Conservation (phyloP, 2,888 invertebrate genomes). For the Drosophila rubida region DNA sequence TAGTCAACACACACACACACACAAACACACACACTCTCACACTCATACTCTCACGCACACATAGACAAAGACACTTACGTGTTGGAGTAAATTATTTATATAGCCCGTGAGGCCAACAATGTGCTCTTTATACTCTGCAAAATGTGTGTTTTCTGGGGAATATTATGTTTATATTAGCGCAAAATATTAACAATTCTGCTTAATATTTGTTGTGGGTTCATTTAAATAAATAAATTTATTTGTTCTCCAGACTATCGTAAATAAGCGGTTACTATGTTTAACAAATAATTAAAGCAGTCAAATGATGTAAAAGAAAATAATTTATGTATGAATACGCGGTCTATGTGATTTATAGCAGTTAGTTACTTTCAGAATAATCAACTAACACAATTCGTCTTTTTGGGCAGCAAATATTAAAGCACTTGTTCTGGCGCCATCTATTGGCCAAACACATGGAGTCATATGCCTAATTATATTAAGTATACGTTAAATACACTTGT, state of each 20-base stretch:
- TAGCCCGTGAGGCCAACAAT: slow-evolving; percentile 43
- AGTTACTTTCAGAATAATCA: too few relatives aligned
- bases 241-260: too few relatives aligned
- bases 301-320: too few relatives aligned
- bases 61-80: slow-evolving; percentile 17
- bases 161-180: not conserved
- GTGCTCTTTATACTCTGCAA: slow-evolving; percentile 30
- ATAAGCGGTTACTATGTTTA: too few relatives aligned
- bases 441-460: too few relatives aligned
- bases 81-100: slow-evolving; percentile 57
- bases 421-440: too few relatives aligned
- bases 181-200: not conserved
- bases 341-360: too few relatives aligned
- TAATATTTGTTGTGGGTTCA: not conserved
- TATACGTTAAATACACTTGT: too few relatives aligned
- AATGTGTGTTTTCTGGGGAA: not conserved
- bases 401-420: too few relatives aligned
- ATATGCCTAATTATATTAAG: too few relatives aligned
- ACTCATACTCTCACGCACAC: not conserved
- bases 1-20: slow-evolving; percentile 49
- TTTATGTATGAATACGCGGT: too few relatives aligned
- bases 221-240: not conserved
- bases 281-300: not conserved
- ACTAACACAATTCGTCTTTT: too few relatives aligned
- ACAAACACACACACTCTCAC: slow-evolving; percentile 1